Evolutionary conservation across 1,140 invertebrate species (phyloP).

Genomic region (Chionoecetes opilio): DNA sequence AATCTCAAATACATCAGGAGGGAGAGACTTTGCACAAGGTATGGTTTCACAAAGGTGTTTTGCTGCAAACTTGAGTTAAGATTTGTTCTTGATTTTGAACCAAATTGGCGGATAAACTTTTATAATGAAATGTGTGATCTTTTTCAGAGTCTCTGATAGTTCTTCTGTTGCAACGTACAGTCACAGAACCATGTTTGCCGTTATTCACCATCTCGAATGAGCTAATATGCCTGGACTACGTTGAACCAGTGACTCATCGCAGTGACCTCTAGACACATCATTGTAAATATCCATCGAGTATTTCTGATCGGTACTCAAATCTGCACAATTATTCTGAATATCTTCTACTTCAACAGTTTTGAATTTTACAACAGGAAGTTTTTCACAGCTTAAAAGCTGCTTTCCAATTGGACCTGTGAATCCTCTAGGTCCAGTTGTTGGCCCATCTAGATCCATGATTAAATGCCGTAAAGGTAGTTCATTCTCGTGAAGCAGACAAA

Average conservation of each 20-base stretch:
- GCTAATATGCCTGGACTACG: conserved; percentile 58
- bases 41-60: conserved; percentile 44
- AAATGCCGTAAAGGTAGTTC: conserved; percentile 43
- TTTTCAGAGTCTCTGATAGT: conserved; percentile 39
- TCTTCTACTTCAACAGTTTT: conserved; percentile 62
- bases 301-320: conserved; percentile 49
- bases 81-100: conserved; percentile 14
- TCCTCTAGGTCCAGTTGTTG: background rate
- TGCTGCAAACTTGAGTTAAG: conserved; percentile 32
- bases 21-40: background rate
- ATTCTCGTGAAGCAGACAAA: conserved; percentile 36
- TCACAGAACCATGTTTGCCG: conserved; percentile 16
- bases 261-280: conserved; percentile 61
- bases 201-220: conserved; percentile 57
- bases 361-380: conserved; percentile 47
- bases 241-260: conserved; percentile 53
- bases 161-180: conserved; percentile 56
- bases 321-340: conserved; percentile 33
- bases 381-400: conserved; percentile 51
- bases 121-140: conserved; percentile 59
- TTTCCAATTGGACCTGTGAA: conserved; percentile 57
- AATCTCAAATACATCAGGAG: conserved; percentile 1
- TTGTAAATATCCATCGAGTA: conserved; percentile 61
- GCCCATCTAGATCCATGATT: conserved; percentile 14
- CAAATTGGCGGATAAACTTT: conserved; percentile 51